phyloP scores from a whole-genome alignment of 2,888 invertebrate genomes.

The Chrysodeixis includens region DNA sequence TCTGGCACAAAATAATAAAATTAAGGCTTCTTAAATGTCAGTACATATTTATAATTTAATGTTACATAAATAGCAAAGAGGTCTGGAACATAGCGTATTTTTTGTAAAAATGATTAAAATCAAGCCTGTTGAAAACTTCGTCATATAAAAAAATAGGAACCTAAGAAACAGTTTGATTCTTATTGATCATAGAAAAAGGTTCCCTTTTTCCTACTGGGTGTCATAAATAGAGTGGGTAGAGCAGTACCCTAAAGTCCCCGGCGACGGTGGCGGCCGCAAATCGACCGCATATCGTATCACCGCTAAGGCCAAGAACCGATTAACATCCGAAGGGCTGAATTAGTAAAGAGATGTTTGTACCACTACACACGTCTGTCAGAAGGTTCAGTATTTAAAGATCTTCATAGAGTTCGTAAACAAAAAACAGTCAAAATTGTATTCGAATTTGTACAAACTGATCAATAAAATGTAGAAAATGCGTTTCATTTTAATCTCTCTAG shows the following conservation, averaged over 20 bases:
- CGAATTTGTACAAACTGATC: too few species aligned
- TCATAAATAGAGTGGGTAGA: not conserved
- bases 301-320: slow-evolving; percentile 24
- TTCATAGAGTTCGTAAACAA: too few species aligned
- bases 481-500: too few species aligned
- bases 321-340: slow-evolving; percentile 31
- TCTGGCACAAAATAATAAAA: not conserved
- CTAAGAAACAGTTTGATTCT: not conserved
- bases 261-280: slow-evolving; percentile 19
- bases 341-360: slow-evolving; percentile 22
- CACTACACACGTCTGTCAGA: not conserved
- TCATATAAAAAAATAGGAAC: not conserved
- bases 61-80: too few species aligned
- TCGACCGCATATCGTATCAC: slow-evolving; percentile 21
- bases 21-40: too few species aligned
- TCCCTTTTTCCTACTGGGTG: not conserved
- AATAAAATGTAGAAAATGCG: too few species aligned
- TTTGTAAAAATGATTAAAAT: too few species aligned
- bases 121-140: too few species aligned
- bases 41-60: too few species aligned
- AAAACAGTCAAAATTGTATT: too few species aligned
- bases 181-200: not conserved
- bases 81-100: too few species aligned
- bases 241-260: slow-evolving; percentile 13
- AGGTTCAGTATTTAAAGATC: too few species aligned